Base-by-base conservation (phyloP, 2,888 invertebrate species). In the Hydriomena furcata region DNA sequence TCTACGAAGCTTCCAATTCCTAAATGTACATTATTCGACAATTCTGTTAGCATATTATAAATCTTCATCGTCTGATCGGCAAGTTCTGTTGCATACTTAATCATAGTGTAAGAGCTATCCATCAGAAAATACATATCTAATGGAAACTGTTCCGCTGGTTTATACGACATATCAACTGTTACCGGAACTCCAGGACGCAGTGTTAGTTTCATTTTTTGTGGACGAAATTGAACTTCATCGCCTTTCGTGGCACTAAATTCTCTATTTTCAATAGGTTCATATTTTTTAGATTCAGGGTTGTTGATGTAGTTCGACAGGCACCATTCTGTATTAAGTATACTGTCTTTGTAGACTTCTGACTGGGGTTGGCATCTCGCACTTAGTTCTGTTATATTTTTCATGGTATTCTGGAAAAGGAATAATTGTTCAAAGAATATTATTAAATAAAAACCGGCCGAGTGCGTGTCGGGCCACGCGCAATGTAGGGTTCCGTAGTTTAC, bases 111-210 rank as follows among this genome's bases (percentile, higher is more conserved):
- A 0, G 96, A 95, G 56, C 94, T 82, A 66, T 96, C 96, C 94
- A 96, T 95, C 21, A 97, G 84, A 70, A 94, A 96, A 73, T 96
- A 96, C n/a, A 96, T 83, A 78, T 96, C 96, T 1, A 96, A 92
- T 0, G 96, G 96, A 72, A 94, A 96, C 77, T 96, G 93, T 60
- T 92, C 84, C 0, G 94, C 94, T 60, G 94, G 93, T 31, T 91
- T 85, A 58, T 93, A 94, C 7, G 76, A 79, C 63, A 94, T 82
- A 0, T 63, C 55, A 24, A 93, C 66, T 0, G 62, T 41, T 1
- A 72, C 66, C 27, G 73, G 69, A 17, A 80, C 76, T 1, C 92
- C 92, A 11, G 92, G 91, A 11, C 92, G 79, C 11, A 92, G 66
- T 35, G 73, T 80, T 1, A 94, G 68, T 48, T 76, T 73, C 0